Conservation (phyloP, 2,113 vertebrate genomes). For the Perca flavescens region DNA sequence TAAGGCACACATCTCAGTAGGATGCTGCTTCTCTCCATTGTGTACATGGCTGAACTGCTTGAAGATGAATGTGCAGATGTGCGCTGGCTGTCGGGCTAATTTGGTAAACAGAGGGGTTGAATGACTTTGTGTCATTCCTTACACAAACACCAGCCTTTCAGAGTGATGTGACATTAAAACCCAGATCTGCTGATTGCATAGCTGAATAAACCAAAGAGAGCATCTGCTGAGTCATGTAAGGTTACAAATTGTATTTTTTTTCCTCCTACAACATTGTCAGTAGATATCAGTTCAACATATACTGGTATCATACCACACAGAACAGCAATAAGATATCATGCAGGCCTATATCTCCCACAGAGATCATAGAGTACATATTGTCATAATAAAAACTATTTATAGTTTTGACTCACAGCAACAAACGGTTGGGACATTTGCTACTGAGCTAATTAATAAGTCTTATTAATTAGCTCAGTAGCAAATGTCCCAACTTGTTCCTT, state of each 20-base stretch:
- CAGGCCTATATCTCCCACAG: conserved; percentile 1
- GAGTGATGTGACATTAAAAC: not conserved
- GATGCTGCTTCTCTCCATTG: conserved; percentile 59
- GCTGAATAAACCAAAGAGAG: not conserved
- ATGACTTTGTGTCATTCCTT: conserved; percentile 6
- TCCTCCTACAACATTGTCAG: conserved; percentile 6
- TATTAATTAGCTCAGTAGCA: conserved; percentile 21
- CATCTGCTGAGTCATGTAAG: not conserved
- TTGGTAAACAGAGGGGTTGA: conserved; percentile 25
- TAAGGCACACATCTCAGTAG: conserved; percentile 66
- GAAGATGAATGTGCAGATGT: conserved; percentile 7
- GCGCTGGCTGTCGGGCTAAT: conserved; percentile 5
- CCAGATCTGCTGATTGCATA: conserved; percentile 27
- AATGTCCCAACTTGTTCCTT: conserved; percentile 11
- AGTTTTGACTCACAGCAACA: not conserved
- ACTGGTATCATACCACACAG: not conserved
- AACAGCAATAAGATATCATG: conserved; percentile 12
- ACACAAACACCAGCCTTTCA: not conserved
- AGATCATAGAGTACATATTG: conserved; percentile 22
- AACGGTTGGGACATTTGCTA: too few relatives aligned
- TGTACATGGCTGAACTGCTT: conserved; percentile 14
- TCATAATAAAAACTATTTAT: conserved; percentile 5
- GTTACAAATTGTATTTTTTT: conserved; percentile 30
- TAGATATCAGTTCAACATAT: conserved; percentile 1
- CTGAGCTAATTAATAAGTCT: too few relatives aligned